These are phyloP conservation scores for Trogon melanurus DNA, from an alignment of 2,113 vertebrate genomes.

Conservation along the genomic window DNA sequence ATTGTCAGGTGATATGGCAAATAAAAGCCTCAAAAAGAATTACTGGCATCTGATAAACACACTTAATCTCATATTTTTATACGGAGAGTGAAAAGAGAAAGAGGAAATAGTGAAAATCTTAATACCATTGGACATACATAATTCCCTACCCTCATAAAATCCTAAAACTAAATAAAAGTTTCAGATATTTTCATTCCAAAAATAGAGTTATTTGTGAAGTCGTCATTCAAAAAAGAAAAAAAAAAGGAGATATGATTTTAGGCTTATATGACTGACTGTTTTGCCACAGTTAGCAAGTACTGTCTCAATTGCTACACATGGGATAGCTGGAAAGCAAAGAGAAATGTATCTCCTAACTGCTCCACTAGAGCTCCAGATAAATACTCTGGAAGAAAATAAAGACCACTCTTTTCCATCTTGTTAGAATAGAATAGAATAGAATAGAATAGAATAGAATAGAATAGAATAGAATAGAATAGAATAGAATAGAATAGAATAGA, in stretches of 20 bases:
- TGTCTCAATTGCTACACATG: accelerated
- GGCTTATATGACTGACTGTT: background rate
- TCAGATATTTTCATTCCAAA: background rate
- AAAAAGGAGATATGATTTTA: background rate
- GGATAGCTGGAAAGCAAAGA: background rate
- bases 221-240: background rate
- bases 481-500: background rate
- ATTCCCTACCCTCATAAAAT: background rate
- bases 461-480: background rate
- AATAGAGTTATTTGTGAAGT: background rate
- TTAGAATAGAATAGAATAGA: background rate
- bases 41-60: background rate
- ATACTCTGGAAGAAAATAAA: background rate
- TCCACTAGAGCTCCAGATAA: background rate
- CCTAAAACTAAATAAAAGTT: background rate
- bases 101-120: background rate
- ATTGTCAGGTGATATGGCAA: background rate
- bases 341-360: background rate
- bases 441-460: background rate
- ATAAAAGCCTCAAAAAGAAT: background rate
- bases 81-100: background rate
- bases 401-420: background rate
- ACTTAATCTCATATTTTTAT: background rate
- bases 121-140: too few relatives aligned
- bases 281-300: background rate